Conservation (phyloP, 2,888 invertebrate genomes). For the Drosophila formosana region DNA sequence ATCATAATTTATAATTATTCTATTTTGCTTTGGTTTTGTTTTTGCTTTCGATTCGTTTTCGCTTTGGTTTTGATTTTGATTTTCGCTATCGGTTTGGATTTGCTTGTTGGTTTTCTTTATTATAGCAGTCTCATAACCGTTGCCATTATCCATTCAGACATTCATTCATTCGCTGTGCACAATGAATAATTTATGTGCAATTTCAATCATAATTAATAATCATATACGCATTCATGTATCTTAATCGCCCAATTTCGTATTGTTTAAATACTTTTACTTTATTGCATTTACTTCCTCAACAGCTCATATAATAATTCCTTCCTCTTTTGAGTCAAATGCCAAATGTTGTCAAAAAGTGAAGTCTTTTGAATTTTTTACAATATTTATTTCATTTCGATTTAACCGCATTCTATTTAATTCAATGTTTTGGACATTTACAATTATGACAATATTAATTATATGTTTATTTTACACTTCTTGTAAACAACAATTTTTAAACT, state of each 20-base stretch:
- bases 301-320: not conserved
- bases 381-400: too few species aligned
- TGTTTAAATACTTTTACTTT: constrained; percentile 7
- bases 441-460: too few species aligned
- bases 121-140: constrained; percentile 13
- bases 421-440: too few species aligned
- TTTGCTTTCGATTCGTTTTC: constrained; percentile 20
- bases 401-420: too few species aligned
- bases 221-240: not conserved
- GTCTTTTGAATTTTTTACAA: not conserved
- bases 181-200: constrained; percentile 39
- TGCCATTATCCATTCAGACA: constrained; percentile 16
- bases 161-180: constrained; percentile 14
- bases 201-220: constrained; percentile 22
- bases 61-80: constrained; percentile 22
- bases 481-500: not conserved
- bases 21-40: constrained; percentile 37
- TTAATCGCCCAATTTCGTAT: constrained; percentile 9
- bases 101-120: not conserved
- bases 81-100: constrained; percentile 7
- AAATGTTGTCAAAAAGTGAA: not conserved
- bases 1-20: constrained; percentile 46
- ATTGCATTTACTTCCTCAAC: constrained; percentile 7
- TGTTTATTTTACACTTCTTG: too few species aligned
- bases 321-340: not conserved